These are phyloP conservation scores for Chorisops tibialis DNA, from an alignment of 2,888 invertebrate species.

Conservation along the genomic window DNA sequence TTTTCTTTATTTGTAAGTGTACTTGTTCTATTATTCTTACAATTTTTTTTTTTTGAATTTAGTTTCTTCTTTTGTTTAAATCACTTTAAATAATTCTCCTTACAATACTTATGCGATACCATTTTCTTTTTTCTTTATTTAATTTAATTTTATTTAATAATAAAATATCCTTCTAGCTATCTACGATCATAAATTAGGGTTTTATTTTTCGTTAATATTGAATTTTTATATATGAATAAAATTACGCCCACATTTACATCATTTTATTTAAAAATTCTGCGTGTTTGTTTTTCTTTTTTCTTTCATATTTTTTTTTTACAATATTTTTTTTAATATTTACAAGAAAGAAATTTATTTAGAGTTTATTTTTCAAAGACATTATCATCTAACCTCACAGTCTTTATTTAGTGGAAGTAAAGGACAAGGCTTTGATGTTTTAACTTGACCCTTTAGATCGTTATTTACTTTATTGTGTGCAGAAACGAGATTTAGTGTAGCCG, in stretches of 20 bases:
- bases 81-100: constrained; percentile 19
- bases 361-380: constrained; percentile 40
- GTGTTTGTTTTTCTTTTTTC: too few relatives aligned
- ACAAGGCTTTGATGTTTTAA: constrained; percentile 31
- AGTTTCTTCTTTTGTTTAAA: too few relatives aligned
- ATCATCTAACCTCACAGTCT: constrained; percentile 89
- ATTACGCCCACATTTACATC: too few relatives aligned
- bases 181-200: too few relatives aligned
- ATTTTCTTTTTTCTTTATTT: too few relatives aligned
- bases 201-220: too few relatives aligned
- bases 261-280: constrained; percentile 9
- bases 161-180: constrained; percentile 25
- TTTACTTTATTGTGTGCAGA: constrained; percentile 20
- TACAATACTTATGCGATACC: constrained; percentile 23
- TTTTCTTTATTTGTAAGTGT: constrained; percentile 11
- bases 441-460: constrained; percentile 33
- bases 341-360: too few relatives aligned
- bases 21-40: constrained; percentile 5
- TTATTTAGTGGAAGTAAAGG: constrained; percentile 63
- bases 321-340: neutral
- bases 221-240: neutral
- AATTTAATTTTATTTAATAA: constrained; percentile 5
- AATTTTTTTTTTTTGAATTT: constrained; percentile 5
- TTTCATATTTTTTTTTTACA: too few relatives aligned
- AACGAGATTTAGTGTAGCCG: constrained; percentile 20